Evolutionary conservation across 1,140 invertebrate species (phyloP).

Genomic region (Mesaphorura yosii): DNA sequence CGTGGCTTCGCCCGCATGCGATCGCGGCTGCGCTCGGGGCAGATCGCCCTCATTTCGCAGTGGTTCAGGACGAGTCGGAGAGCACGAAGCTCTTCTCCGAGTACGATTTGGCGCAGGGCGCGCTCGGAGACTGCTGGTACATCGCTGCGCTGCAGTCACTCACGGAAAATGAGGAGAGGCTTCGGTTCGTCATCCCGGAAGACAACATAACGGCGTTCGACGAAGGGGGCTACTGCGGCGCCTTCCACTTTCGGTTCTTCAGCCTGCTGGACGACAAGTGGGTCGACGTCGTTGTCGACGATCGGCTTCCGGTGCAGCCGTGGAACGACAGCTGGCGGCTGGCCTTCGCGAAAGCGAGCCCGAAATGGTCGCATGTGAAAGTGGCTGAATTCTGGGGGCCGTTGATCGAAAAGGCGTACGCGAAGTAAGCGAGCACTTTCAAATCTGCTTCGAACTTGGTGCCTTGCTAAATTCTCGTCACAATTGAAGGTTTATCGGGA

Average conservation of each 20-base stretch:
- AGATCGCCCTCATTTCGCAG: background rate
- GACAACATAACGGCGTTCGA: background rate
- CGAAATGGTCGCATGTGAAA: background rate
- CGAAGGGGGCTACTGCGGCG: background rate
- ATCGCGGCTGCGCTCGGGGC: no score
- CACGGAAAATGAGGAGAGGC: background rate
- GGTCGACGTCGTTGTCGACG: background rate
- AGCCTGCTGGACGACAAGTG: background rate
- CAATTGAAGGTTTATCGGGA: background rate
- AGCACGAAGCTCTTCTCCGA: no score
- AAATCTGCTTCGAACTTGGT: no score
- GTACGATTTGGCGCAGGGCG: background rate
- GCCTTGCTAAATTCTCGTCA: no score
- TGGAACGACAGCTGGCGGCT: background rate
- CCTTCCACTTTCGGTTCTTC: background rate
- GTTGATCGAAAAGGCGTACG: background rate
- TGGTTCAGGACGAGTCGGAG: no score
- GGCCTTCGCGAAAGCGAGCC: background rate
- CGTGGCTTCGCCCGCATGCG: background rate
- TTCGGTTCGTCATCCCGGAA: background rate
- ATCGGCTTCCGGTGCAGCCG: background rate
- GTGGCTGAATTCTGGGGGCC: background rate
- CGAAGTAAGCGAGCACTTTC: no score
- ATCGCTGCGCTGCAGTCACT: background rate
- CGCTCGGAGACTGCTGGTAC: background rate